Percentiles rank a stretch among this genome's conserved stretches.
phyloP scores from a whole-genome alignment of 2,888 invertebrate species.

The Euphydryas editha region DNA sequence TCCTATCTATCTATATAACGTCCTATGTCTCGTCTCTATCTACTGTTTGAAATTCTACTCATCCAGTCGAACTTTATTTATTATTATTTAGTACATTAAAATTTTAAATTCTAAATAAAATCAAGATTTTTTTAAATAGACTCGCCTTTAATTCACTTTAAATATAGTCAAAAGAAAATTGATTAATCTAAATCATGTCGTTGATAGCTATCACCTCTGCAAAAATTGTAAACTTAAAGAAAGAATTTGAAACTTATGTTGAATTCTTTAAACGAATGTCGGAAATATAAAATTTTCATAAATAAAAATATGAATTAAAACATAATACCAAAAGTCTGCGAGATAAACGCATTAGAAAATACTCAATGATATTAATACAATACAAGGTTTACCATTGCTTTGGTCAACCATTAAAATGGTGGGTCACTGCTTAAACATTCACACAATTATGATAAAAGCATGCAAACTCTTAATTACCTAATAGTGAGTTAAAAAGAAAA shows the following conservation, averaged over 20 bases:
- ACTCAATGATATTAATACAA: slow-evolving; percentile 41
- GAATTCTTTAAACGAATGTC: not conserved
- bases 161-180: slow-evolving; percentile 14
- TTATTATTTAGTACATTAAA: slow-evolving; percentile 30
- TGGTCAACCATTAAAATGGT: slow-evolving; percentile 33
- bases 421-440: slow-evolving; percentile 26
- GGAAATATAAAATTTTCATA: slow-evolving; percentile 13
- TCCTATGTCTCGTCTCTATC: slow-evolving; percentile 52
- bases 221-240: not conserved
- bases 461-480: slow-evolving; percentile 31
- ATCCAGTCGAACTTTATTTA: slow-evolving; percentile 41
- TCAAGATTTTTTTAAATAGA: slow-evolving; percentile 7
- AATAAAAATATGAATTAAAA: slow-evolving; percentile 21
- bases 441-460: slow-evolving; percentile 23
- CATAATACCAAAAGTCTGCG: slow-evolving; percentile 34
- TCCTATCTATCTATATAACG: slow-evolving; percentile 70
- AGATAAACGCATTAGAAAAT: slow-evolving; percentile 31
- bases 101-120: slow-evolving; percentile 18
- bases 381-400: slow-evolving; percentile 33
- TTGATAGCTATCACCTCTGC: slow-evolving; percentile 14
- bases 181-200: slow-evolving; percentile 32
- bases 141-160: slow-evolving; percentile 6
- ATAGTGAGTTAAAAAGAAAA: slow-evolving; percentile 1
- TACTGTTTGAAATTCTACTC: slow-evolving; percentile 39
- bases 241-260: not conserved